Evolutionary conservation across 2,113 vertebrate species (phyloP), one percentile per base, ranked within the genome.

Genomic region (Ophiodon elongatus): DNA sequence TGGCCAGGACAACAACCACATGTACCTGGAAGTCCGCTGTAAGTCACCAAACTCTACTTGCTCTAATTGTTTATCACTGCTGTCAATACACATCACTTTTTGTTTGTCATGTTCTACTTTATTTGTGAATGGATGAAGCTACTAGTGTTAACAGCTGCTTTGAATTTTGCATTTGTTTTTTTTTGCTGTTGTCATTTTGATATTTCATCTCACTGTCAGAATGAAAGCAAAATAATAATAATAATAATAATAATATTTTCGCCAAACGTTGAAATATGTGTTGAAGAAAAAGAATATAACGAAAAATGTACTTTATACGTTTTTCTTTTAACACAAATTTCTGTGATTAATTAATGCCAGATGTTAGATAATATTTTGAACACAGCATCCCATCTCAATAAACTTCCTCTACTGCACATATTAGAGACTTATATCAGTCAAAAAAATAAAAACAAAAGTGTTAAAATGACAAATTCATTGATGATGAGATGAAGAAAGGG

Each of bases 11-110:
- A 95, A 93, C 69, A 95, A 97, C 85, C 92, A 95, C 91, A 97
- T 99, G 96, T 97, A 96, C 95, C 96, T 99, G 63, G 98, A 99
- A 94, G 98, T 99, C 67, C 97, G 96, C 89, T 99, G 98, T 99
- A 95, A 98, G 98, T 83, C 41, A 2, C 43, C 0, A 14, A 7
- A 11, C 45, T 54, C 35, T 45, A 17, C 14, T 23, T 10, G 4
- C 2, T 41, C 3, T 21, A 4, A n/a, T 23, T 4, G 9, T 33
- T 19, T 35, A 15, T 50, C 9, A 23, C 3, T 17, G 57, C 29
- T 50, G 63, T 47, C 50, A 23, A 4, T 8, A 43, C n/a, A 8
- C 33, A 41, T 39, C 37, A 10, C 8, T 10, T 37, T 59, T 9
- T 39, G 8, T 56, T 33, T n/a, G n/a, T 37, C 2, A 4, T 29